Evolutionary conservation across 2,888 invertebrate genomes (phyloP).

Genomic region (Spodoptera picta): DNA sequence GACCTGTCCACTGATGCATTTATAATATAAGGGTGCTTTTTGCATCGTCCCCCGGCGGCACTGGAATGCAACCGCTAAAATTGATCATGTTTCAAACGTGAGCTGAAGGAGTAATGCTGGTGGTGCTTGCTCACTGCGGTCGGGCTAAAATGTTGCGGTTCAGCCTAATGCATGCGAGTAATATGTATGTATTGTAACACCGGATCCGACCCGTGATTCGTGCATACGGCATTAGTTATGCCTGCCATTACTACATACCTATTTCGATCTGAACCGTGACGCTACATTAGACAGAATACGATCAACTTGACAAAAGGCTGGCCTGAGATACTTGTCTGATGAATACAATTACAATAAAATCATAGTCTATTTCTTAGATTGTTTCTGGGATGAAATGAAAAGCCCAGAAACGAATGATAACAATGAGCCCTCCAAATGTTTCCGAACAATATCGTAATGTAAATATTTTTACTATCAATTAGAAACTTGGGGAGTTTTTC

Average conservation of each 20-base stretch:
- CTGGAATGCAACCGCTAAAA: conserved; percentile 88
- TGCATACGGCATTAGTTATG: conserved; percentile 63
- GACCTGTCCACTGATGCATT: conserved; percentile 89
- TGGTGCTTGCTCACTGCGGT: conserved; percentile 57
- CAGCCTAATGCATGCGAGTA: conserved; percentile 54
- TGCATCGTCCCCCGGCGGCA: conserved; percentile 80
- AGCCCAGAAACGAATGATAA: conserved; percentile 13
- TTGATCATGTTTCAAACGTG: conserved; percentile 88
- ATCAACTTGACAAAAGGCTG: conserved; percentile 14
- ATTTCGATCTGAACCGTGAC: conserved; percentile 46
- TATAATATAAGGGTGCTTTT: conserved; percentile 89
- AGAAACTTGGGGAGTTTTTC: conserved; percentile 21
- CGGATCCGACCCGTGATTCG: conserved; percentile 46
- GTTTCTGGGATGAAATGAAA: conserved; percentile 14
- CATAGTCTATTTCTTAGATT: conserved; percentile 12
- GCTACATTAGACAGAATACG: conserved; percentile 31
- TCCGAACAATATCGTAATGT: conserved; percentile 21
- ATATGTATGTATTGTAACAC: conserved; percentile 48
- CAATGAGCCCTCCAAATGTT: conserved; percentile 19
- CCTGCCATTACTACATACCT: conserved; percentile 40
- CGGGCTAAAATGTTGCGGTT: conserved; percentile 61
- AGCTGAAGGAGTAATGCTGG: conserved; percentile 79
- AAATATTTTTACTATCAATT: conserved; percentile 49
- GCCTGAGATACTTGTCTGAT: conserved; percentile 8
- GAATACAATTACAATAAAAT: conserved; percentile 20